phyloP scores from a whole-genome alignment of 2,113 vertebrate species.

The Dipodomys merriami region DNA sequence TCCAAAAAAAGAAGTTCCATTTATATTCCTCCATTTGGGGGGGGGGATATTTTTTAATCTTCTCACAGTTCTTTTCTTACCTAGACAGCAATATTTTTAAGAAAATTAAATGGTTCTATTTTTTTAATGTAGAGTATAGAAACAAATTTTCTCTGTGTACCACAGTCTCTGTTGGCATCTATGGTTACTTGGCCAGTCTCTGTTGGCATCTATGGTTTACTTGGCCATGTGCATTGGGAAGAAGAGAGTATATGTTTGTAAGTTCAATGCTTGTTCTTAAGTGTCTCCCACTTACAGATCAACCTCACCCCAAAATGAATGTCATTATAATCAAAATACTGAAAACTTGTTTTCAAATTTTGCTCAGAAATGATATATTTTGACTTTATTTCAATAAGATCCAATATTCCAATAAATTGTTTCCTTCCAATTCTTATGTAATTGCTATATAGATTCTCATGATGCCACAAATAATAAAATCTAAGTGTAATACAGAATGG shows the following conservation, averaged over 20 bases:
- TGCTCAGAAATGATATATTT: neutral
- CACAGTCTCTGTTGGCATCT: neutral
- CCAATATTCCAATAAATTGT: neutral
- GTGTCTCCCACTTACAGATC: neutral
- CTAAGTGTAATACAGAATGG: neutral
- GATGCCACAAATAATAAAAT: neutral
- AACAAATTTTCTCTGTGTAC: neutral
- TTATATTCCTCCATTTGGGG: neutral
- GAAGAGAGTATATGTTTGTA: neutral
- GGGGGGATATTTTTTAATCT: neutral
- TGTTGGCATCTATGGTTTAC: neutral
- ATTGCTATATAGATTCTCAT: neutral
- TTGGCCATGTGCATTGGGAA: neutral
- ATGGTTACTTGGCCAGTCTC: neutral
- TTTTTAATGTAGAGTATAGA: neutral
- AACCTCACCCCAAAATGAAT: neutral
- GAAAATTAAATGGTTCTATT: neutral
- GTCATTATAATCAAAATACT: neutral
- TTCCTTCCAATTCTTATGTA: neutral
- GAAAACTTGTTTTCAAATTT: neutral
- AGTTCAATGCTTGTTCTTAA: neutral
- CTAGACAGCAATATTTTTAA: neutral
- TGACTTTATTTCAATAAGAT: neutral
- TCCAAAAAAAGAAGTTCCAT: neutral
- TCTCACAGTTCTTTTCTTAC: slow-evolving; percentile 4